Percentiles rank a stretch among this genome's conserved stretches.
These are phyloP conservation scores for Rutilus rutilus DNA, from an alignment of 2,113 vertebrate genomes.

Conservation along the genomic window DNA sequence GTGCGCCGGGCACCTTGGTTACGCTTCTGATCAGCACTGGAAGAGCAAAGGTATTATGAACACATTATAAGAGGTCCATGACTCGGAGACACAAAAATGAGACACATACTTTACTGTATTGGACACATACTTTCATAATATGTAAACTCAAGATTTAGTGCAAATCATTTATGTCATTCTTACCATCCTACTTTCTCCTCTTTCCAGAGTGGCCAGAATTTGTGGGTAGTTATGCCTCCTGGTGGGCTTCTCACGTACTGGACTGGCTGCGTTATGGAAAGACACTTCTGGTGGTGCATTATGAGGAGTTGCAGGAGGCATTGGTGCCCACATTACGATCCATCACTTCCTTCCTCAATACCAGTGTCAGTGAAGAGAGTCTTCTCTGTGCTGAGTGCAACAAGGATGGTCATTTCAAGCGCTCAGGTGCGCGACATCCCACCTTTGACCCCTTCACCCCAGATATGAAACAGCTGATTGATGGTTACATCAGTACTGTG, in stretches of 20 bases:
- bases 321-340: slow-evolving; percentile 79
- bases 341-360: slow-evolving; percentile 82
- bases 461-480: slow-evolving; percentile 83
- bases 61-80: background rate
- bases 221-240: slow-evolving; percentile 84
- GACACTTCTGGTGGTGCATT: slow-evolving; percentile 82
- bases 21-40: slow-evolving; percentile 92
- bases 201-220: slow-evolving; percentile 87
- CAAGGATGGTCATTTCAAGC: slow-evolving; percentile 86
- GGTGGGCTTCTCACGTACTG: slow-evolving; percentile 88
- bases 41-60: slow-evolving; percentile 87
- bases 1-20: slow-evolving; percentile 93
- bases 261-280: slow-evolving; percentile 86
- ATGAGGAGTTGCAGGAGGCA: slow-evolving; percentile 80
- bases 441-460: slow-evolving; percentile 84
- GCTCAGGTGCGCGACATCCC: slow-evolving; percentile 72
- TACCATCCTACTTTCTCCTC: background rate
- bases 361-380: slow-evolving; percentile 78
- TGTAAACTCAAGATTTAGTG: background rate
- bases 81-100: background rate
- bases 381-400: slow-evolving; percentile 87
- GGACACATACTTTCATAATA: too few species aligned
- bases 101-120: background rate
- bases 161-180: background rate
- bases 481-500: slow-evolving; percentile 83